Evolutionary conservation across 1,140 invertebrate species (phyloP).

Genomic region (Brachionus sp.): DNA sequence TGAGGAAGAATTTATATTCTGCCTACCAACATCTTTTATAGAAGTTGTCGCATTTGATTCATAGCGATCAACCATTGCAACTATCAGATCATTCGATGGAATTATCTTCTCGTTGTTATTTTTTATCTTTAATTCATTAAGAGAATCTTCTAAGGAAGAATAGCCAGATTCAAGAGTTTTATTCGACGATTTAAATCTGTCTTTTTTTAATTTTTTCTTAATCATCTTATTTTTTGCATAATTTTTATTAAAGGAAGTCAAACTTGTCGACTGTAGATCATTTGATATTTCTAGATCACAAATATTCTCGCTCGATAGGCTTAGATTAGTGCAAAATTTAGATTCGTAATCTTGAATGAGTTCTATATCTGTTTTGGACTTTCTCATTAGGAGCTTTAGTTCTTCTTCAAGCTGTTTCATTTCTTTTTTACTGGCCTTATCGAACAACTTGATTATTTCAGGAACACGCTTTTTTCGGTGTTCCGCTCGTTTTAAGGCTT

Average conservation of each 20-base stretch:
- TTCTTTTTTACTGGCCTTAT: neutral
- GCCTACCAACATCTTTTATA: neutral
- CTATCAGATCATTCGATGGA: neutral
- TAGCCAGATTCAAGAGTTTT: slow-evolving; percentile 15
- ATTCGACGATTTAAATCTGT: neutral
- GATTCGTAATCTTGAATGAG: neutral
- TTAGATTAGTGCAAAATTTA: neutral
- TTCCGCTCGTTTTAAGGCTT: neutral
- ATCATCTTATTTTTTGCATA: neutral
- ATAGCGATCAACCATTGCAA: neutral
- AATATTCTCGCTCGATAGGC: neutral
- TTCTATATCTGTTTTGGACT: neutral
- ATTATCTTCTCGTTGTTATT: neutral
- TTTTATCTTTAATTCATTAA: neutral
- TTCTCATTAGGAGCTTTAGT: slow-evolving; percentile 10
- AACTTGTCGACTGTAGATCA: neutral
- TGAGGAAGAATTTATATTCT: neutral
- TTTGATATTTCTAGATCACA: neutral
- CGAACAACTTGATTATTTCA: neutral
- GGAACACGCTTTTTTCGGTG: neutral
- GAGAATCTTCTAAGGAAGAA: slow-evolving; percentile 5
- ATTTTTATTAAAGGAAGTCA: slow-evolving; percentile 13
- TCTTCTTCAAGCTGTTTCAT: neutral
- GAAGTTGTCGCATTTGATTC: neutral
- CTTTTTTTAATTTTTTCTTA: neutral